Base-by-base conservation (phyloP, 2,888 invertebrate genomes). In the Idaea dimidiata region DNA sequence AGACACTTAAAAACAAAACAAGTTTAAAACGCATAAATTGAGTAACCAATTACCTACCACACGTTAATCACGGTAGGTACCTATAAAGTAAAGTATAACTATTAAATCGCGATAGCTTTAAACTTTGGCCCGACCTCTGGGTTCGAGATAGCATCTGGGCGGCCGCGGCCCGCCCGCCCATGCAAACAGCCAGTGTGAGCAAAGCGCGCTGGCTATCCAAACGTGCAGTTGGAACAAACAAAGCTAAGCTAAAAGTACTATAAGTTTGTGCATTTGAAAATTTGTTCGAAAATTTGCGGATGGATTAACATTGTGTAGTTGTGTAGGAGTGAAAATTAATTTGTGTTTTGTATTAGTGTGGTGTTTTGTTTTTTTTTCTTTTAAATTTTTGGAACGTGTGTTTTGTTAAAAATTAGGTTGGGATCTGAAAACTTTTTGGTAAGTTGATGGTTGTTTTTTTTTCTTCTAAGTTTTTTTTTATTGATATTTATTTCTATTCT, bases 111-210 rank as follows among this genome's bases (percentile, higher is more conserved):
- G 43, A 43, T 43, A 43, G 10, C 43, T 43, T n/a, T 24, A 24
- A 24, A 24, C 24, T 43, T 43, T 43, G 14, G 14, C 43, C 43
- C 43, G 8, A 10, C 6, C 43, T 10, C 10, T 3, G 43, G 43
- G 8, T 73, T 72, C 70, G 80, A 82, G 88, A 88, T 88, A 87
- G 78, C 83, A 83, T 84, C 87, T 84, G 83, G 89, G 88, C 88
- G 89, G 88, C 82, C 87, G 82, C 83, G 83, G 74, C 76, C 66
- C 62, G 63, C 65, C 32, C 72, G 72, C 69, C 66, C 43, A 43
- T 8, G 3, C 14, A 43, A 14, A 8, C 43, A 43, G 43, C 43
- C 43, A 43, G 43, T 43, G 6, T 14, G 43, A 43, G 3, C 43
- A 43, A 14, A 43, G 43, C 43, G 43, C 43, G 43, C 43, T 3